phyloP scores from a whole-genome alignment of 2,888 invertebrate species.

The Cryptocephalus moraei region DNA sequence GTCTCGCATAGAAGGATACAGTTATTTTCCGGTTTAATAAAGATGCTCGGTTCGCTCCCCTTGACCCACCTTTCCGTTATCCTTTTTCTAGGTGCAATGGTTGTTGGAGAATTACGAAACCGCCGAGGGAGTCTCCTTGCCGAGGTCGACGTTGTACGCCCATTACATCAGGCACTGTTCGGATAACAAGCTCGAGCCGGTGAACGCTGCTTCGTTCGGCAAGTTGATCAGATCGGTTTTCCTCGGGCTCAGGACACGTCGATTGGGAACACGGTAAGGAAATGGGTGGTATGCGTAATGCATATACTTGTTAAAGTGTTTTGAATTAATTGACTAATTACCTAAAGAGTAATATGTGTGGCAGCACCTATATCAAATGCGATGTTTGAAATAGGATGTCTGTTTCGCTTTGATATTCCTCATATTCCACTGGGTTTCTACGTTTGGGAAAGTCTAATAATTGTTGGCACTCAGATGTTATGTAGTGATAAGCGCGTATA shows the following conservation, averaged over 20 bases:
- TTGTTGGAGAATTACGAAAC: slow-evolving; percentile 97
- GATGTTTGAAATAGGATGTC: too few relatives aligned
- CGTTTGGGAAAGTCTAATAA: too few relatives aligned
- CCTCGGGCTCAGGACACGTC: slow-evolving; percentile 84
- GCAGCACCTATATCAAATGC: too few relatives aligned
- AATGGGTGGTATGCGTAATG: too few relatives aligned
- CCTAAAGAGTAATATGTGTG: too few relatives aligned
- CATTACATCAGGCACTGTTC: slow-evolving; percentile 95
- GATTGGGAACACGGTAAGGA: slow-evolving; percentile 55
- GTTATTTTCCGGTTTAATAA: background rate
- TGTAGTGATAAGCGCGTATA: too few relatives aligned
- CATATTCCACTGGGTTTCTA: too few relatives aligned
- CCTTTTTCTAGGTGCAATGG: slow-evolving; percentile 68
- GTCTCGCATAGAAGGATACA: slow-evolving; percentile 26
- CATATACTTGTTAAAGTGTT: too few relatives aligned
- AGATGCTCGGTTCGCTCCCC: background rate
- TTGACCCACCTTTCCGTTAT: background rate
- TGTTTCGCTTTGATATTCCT: too few relatives aligned
- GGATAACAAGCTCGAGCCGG: slow-evolving; percentile 89
- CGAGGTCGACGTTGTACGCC: slow-evolving; percentile 90
- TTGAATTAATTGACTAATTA: too few relatives aligned
- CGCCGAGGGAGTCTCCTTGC: slow-evolving; percentile 67
- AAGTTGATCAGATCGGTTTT: slow-evolving; percentile 98
- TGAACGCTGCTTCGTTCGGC: slow-evolving; percentile 99
- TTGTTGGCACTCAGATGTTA: too few relatives aligned